A percentile compares a stretch with the other conserved stretches of the same genome.
These are phyloP conservation scores for Stegophylla sp. DNA, from an alignment of 2,888 invertebrate genomes.

Conservation along the genomic window DNA sequence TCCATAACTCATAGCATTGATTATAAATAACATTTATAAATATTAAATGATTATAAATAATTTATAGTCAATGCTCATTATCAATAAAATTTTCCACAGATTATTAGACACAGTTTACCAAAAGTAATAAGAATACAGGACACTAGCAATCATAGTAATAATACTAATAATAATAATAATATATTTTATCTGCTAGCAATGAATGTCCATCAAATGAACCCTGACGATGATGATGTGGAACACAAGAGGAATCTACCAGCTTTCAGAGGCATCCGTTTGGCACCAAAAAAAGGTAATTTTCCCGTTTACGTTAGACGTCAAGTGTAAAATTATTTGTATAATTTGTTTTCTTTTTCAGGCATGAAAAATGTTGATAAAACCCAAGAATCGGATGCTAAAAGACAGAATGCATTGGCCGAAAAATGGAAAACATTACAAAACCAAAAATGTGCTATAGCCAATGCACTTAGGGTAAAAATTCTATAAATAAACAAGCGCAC, in stretches of 20 bases:
- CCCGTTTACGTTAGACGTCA: too few relatives aligned
- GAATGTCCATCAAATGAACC: neutral
- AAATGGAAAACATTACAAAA: conserved; percentile 57
- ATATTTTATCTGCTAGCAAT: too few relatives aligned
- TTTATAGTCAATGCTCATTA: too few relatives aligned
- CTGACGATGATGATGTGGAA: conserved; percentile 2
- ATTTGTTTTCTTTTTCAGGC: neutral
- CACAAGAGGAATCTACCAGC: conserved; percentile 48
- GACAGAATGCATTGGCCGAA: conserved; percentile 52
- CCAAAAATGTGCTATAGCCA: conserved; percentile 51
- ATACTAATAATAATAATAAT: too few relatives aligned
- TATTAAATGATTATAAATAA: too few relatives aligned
- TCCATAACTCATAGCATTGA: too few relatives aligned
- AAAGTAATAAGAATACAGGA: too few relatives aligned
- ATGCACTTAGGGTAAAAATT: conserved; percentile 49
- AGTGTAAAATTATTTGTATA: too few relatives aligned
- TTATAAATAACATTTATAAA: too few relatives aligned
- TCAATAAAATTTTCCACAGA: too few relatives aligned
- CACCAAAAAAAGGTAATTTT: neutral
- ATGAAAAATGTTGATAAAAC: neutral
- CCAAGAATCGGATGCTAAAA: conserved; percentile 44
- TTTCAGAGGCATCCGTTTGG: conserved; percentile 53
- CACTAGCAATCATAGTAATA: too few relatives aligned
- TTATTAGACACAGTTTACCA: too few relatives aligned
- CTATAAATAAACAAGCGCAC: neutral